Conservation (phyloP, 2,888 invertebrate genomes). For the Seladonia tumulorum region DNA sequence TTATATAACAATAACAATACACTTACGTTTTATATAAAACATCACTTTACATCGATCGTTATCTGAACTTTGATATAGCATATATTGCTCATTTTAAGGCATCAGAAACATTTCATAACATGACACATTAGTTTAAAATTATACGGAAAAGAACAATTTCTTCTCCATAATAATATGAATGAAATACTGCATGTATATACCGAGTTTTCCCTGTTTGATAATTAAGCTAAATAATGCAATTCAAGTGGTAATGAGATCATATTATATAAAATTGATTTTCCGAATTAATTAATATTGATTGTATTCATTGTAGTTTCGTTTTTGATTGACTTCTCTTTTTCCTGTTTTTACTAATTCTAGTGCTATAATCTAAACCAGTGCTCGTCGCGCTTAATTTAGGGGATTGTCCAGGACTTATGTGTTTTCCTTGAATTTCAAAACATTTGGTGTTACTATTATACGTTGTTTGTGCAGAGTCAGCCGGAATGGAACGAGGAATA, state of each 20-base stretch:
- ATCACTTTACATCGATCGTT: constrained; percentile 9
- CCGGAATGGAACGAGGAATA: constrained; percentile 71
- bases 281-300: constrained; percentile 8
- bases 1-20: constrained; percentile 48
- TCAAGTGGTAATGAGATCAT: constrained; percentile 11
- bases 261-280: constrained; percentile 6
- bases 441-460: constrained; percentile 57
- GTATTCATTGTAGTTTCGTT: constrained; percentile 41
- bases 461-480: constrained; percentile 65
- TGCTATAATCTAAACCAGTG: constrained; percentile 66
- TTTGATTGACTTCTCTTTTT: constrained; percentile 62
- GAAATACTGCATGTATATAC: neutral
- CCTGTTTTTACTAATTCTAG: constrained; percentile 59
- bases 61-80: constrained; percentile 33
- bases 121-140: neutral
- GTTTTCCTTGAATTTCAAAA: constrained; percentile 77
- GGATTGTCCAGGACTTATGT: constrained; percentile 69
- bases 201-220: neutral
- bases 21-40: constrained; percentile 39
- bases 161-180: constrained; percentile 5
- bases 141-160: neutral
- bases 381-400: constrained; percentile 63
- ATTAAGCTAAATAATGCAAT: constrained; percentile 22
- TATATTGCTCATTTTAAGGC: constrained; percentile 5
- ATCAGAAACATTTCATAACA: constrained; percentile 5